phyloP scores from a whole-genome alignment of 2,797 vertebrate species.

The Bryconaethiops microstoma region DNA sequence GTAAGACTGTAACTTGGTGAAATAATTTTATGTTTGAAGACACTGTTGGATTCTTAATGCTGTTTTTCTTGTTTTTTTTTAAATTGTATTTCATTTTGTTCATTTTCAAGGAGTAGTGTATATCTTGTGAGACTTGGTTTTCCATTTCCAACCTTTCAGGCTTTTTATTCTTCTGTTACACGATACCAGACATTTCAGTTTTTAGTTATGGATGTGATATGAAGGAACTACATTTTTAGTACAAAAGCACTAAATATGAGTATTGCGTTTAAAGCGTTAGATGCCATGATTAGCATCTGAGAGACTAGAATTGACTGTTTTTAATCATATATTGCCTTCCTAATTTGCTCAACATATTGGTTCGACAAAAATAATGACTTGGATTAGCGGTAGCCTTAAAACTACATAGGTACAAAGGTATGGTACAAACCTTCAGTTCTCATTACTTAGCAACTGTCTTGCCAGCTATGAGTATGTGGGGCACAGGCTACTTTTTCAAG shows the following conservation, averaged over 20 bases:
- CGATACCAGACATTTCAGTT: background rate
- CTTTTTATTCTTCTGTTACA: background rate
- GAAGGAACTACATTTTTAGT: slow-evolving; percentile 32
- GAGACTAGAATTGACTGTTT: background rate
- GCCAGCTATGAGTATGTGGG: slow-evolving; percentile 55
- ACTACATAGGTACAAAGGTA: slow-evolving; percentile 33
- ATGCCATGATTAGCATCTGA: background rate
- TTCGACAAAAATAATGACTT: background rate
- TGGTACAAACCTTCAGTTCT: slow-evolving; percentile 49
- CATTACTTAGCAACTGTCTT: slow-evolving; percentile 29
- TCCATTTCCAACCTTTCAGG: background rate
- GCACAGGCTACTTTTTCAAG: slow-evolving; percentile 66
- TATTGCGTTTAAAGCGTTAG: background rate
- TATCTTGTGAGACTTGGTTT: slow-evolving; percentile 52
- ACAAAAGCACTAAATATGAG: background rate
- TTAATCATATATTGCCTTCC: slow-evolving; percentile 5
- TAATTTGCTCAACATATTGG: background rate
- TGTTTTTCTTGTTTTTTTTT: slow-evolving; percentile 56
- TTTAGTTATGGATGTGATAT: slow-evolving; percentile 18
- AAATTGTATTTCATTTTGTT: slow-evolving; percentile 38
- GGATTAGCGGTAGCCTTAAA: slow-evolving; percentile 20
- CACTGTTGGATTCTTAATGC: slow-evolving; percentile 75
- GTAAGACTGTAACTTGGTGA: slow-evolving; percentile 43
- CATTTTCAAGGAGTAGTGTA: slow-evolving; percentile 71
- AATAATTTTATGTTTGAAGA: slow-evolving; percentile 72